phyloP scores from a whole-genome alignment of 2,888 invertebrate species.

The Lasius platythorax region DNA sequence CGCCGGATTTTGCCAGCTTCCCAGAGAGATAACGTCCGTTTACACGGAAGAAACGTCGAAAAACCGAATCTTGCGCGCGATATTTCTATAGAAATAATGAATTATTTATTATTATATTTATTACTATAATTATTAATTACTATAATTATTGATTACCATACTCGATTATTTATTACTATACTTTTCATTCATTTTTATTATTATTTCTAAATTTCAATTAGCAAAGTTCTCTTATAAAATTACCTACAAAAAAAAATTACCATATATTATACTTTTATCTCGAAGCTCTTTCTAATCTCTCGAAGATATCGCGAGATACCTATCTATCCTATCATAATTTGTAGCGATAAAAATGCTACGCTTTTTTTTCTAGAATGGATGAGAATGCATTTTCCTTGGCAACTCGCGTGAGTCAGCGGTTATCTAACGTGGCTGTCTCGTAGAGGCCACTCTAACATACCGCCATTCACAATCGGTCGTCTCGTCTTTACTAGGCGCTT shows the following conservation, averaged over 20 bases:
- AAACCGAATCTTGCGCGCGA: background rate
- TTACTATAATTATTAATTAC: too few species aligned
- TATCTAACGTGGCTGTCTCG: conserved; percentile 53
- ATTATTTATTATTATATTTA: background rate
- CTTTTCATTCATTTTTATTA: background rate
- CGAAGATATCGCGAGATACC: background rate
- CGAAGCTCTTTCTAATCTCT: background rate
- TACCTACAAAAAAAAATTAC: background rate
- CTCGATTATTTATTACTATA: background rate
- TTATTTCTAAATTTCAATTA: background rate
- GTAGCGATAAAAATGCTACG: background rate
- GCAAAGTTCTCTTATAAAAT: background rate
- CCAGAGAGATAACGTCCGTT: conserved; percentile 1
- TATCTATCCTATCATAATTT: background rate
- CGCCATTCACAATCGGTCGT: conserved; percentile 62
- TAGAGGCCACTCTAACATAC: conserved; percentile 46
- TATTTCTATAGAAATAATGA: background rate
- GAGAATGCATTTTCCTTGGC: conserved; percentile 5
- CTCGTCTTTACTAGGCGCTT: conserved; percentile 48
- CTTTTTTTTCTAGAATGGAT: background rate
- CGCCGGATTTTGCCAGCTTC: conserved; percentile 8
- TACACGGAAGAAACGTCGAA: background rate
- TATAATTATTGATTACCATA: too few species aligned
- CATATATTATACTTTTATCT: background rate
- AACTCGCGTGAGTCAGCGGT: conserved; percentile 25